Evolutionary conservation across 1,140 invertebrate species (phyloP).

Genomic region (Drosophila oshimai): DNA sequence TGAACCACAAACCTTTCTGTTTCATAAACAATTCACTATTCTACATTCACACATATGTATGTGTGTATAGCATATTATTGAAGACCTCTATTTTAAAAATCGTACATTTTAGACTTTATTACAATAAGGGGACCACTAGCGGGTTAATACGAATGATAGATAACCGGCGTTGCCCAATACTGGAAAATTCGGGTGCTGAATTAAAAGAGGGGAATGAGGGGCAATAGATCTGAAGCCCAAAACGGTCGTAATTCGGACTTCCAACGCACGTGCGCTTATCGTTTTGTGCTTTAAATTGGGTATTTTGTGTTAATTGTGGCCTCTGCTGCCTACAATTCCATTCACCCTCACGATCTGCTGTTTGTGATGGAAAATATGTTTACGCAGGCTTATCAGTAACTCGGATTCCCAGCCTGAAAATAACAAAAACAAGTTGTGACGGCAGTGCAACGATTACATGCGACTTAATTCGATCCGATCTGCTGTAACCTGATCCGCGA

Average conservation of each 20-base stretch:
- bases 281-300: slow-evolving; percentile 50
- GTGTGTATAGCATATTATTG: too few relatives aligned
- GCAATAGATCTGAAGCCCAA: not conserved
- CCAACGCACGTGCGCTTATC: slow-evolving; percentile 47
- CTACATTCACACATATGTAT: too few relatives aligned
- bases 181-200: not conserved
- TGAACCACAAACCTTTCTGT: too few relatives aligned
- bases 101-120: too few relatives aligned
- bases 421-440: slow-evolving; percentile 60
- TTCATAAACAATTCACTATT: too few relatives aligned
- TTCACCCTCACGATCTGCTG: not conserved
- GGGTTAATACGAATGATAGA: not conserved
- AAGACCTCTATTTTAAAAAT: too few relatives aligned
- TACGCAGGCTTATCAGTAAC: slow-evolving; percentile 54
- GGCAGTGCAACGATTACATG: slow-evolving; percentile 44
- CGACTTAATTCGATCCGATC: slow-evolving; percentile 8
- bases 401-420: slow-evolving; percentile 1
- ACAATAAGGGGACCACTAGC: too few relatives aligned
- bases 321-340: not conserved
- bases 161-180: not conserved
- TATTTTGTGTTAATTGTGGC: slow-evolving; percentile 27
- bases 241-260: not conserved
- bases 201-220: not conserved
- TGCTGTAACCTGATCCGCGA: slow-evolving; percentile 53
- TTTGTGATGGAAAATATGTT: slow-evolving; percentile 54